These are phyloP conservation scores for Listrodromus nycthemerus DNA, from an alignment of 2,888 invertebrate species.

Conservation along the genomic window DNA sequence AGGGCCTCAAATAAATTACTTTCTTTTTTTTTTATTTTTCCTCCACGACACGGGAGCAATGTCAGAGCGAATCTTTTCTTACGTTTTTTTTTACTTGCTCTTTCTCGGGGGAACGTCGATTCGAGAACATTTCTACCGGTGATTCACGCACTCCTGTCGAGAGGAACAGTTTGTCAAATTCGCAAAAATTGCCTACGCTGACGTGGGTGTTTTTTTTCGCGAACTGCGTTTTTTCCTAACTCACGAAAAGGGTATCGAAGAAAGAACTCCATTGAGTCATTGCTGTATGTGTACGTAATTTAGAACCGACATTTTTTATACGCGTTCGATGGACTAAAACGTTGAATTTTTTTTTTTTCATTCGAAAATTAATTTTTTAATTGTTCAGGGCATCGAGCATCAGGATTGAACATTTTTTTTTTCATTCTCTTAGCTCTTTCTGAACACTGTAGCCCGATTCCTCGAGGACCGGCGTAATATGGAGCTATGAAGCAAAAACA, in stretches of 20 bases:
- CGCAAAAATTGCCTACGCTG: slow-evolving; percentile 22
- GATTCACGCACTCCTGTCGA: slow-evolving; percentile 51
- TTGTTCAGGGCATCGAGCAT: too few species aligned
- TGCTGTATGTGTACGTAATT: too few species aligned
- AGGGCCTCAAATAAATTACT: slow-evolving; percentile 65
- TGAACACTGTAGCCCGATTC: too few species aligned
- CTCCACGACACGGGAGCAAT: slow-evolving; percentile 5
- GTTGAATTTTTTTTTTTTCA: too few species aligned
- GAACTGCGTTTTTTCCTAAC: not conserved
- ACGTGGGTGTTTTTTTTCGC: not conserved
- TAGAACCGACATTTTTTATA: too few species aligned
- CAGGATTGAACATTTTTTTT: too few species aligned
- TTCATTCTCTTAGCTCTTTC: too few species aligned
- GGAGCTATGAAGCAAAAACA: too few species aligned
- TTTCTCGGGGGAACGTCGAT: slow-evolving; percentile 45
- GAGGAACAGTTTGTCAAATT: slow-evolving; percentile 37
- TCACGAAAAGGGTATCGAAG: not conserved
- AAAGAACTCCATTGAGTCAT: not conserved
- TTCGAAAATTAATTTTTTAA: too few species aligned
- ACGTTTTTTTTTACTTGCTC: slow-evolving; percentile 34
- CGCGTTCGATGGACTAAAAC: too few species aligned
- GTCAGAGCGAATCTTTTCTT: slow-evolving; percentile 51
- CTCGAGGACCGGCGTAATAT: too few species aligned
- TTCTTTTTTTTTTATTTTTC: slow-evolving; percentile 48
- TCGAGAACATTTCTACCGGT: slow-evolving; percentile 34